phyloP scores from a whole-genome alignment of 2,797 vertebrate species.

The Toxotes lorentzi region DNA sequence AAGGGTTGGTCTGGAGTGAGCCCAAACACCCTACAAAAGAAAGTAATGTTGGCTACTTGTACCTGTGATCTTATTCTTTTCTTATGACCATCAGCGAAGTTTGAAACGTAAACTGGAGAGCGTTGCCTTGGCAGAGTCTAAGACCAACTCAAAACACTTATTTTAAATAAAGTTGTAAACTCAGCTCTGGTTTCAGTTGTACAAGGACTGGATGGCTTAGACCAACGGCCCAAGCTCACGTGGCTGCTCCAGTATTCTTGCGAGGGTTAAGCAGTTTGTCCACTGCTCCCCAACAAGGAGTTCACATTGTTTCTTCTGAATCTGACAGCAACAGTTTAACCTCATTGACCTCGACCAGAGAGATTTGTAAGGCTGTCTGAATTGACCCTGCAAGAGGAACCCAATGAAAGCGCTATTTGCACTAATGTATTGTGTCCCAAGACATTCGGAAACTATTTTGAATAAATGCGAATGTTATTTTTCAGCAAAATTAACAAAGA shows the following conservation, averaged over 20 bases:
- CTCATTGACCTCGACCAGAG: neutral
- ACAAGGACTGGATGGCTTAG: neutral
- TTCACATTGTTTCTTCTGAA: neutral
- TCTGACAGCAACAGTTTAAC: too few species aligned
- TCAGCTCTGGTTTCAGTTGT: neutral
- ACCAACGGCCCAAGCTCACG: neutral
- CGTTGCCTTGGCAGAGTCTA: neutral
- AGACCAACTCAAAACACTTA: too few species aligned
- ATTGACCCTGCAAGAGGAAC: neutral
- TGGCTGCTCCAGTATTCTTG: neutral
- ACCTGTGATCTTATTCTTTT: neutral
- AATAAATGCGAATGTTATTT: neutral
- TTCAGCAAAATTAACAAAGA: neutral
- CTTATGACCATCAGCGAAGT: neutral
- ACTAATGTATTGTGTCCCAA: neutral
- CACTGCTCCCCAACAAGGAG: neutral
- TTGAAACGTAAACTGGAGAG: neutral
- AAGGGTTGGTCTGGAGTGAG: neutral
- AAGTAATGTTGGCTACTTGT: neutral
- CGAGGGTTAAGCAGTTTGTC: neutral
- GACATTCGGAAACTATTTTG: neutral
- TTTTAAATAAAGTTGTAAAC: too few species aligned
- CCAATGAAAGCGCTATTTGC: neutral
- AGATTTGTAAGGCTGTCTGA: neutral
- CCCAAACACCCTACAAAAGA: neutral